A percentile compares a stretch with the other conserved stretches of the same genome.
Evolutionary conservation across 35 echinoderm and acorn worm species (phyloP).

Genomic region (Apostichopus californicus): DNA sequence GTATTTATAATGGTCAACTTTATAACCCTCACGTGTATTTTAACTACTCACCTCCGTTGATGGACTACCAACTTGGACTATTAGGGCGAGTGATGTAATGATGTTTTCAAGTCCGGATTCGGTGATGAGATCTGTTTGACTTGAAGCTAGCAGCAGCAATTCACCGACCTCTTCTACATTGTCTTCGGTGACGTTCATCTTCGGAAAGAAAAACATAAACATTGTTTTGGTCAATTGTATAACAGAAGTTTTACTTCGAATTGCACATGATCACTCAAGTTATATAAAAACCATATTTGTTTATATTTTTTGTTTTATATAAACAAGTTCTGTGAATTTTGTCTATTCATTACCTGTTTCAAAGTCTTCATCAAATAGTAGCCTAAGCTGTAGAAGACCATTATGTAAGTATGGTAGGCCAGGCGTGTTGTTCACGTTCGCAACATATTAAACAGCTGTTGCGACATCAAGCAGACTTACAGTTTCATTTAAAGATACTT

Average conservation of each 20-base stretch:
- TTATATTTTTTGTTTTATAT: neutral
- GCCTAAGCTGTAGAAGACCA: too few relatives aligned
- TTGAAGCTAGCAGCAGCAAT: neutral
- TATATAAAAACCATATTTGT: neutral
- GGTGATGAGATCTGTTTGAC: slow-evolving; percentile 4
- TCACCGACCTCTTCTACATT: slow-evolving; percentile 5
- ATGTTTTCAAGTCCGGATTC: neutral
- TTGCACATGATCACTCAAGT: neutral
- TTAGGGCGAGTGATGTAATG: neutral
- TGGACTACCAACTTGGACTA: slow-evolving; percentile 24
- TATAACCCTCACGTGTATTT: too few relatives aligned
- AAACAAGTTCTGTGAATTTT: neutral
- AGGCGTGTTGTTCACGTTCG: too few relatives aligned
- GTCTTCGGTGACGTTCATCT: neutral
- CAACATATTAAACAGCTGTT: too few relatives aligned
- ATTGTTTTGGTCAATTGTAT: too few relatives aligned
- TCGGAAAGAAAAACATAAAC: too few relatives aligned
- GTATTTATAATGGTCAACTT: too few relatives aligned
- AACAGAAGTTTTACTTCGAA: neutral
- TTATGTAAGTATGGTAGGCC: too few relatives aligned
- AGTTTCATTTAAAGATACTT: too few relatives aligned
- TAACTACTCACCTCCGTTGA: neutral
- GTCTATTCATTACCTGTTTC: neutral
- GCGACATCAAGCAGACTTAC: too few relatives aligned
- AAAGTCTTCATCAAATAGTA: neutral